Base-by-base conservation (phyloP, 2,113 vertebrate species). In the Oncorhynchus gorbuscha region DNA sequence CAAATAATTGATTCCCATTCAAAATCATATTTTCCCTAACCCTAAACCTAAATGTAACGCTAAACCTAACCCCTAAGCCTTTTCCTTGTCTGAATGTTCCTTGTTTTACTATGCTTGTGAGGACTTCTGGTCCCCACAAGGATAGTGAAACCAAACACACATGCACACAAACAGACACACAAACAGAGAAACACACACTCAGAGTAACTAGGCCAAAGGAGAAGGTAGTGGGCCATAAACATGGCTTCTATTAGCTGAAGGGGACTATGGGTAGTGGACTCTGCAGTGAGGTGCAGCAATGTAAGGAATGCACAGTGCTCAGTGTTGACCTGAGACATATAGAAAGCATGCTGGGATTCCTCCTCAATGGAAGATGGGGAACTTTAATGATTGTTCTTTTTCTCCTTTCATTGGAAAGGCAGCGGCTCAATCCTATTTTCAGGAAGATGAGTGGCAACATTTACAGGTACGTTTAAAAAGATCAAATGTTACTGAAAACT, bases 271-370 rank as follows among this genome's bases (percentile, higher is more conserved):
- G 90, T 85, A 84, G 83, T 78, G 81, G 83, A 90, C 90, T 91
- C 89, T 89, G 78, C 93, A 92, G 79, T 80, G 84, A 85, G 81
- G 90, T 91, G 92, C 80, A 83, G 87, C 78, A 88, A 93, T 93
- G 88, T 78, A 76, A 69, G 91, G 93, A 93, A 94, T 93, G 90
- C 80, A 83, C 51, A 76, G 81, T 83, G 86, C 70, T 89, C 82
- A 20, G 28, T 89, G 91, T 94, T 94, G 91, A 91, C 87, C 78
- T 45, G 84, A 35, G 83, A 91, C 90, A 93, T 91, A 92, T 86
- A 91, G 73, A 85, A 59, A 78, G 81, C 83, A 87, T 87, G 83
- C 84, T 82, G 80, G 85, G 86, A 87, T 85, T 59, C 77, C 16
- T 69, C 30, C 67, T 2, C 30, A n/a, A 18, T n/a, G 30, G 18